Percentiles rank a stretch among this genome's conserved stretches.
These are phyloP conservation scores for Pipa parva DNA, from an alignment of 2,113 vertebrate genomes.

Conservation along the genomic window DNA sequence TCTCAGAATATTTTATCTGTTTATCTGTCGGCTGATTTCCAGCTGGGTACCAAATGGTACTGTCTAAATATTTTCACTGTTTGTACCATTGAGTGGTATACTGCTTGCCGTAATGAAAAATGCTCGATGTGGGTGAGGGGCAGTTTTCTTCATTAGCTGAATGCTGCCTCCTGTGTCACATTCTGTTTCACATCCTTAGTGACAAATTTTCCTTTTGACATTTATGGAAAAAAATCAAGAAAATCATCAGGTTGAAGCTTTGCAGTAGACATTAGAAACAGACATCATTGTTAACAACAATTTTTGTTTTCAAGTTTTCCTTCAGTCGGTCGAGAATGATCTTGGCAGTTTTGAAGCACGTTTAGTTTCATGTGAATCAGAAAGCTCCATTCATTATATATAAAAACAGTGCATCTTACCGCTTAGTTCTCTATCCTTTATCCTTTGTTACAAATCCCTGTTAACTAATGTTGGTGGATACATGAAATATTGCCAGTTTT, in stretches of 20 bases:
- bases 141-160: slow-evolving; percentile 16
- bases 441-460: too few species aligned
- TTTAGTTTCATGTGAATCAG: too few species aligned
- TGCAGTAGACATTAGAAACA: slow-evolving; percentile 1
- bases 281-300: too few species aligned
- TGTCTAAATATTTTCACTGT: slow-evolving; percentile 39
- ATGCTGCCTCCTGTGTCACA: not conserved
- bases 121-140: slow-evolving; percentile 10
- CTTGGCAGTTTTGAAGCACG: too few species aligned
- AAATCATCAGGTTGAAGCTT: not conserved
- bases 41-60: slow-evolving; percentile 31
- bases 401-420: too few species aligned
- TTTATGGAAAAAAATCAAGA: slow-evolving; percentile 11
- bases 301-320: not conserved
- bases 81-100: slow-evolving; percentile 16
- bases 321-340: too few species aligned
- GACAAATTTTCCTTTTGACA: slow-evolving; percentile 2
- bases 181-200: not conserved
- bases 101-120: slow-evolving; percentile 13
- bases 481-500: too few species aligned
- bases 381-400: too few species aligned
- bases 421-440: too few species aligned
- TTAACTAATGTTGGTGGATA: too few species aligned
- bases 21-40: slow-evolving; percentile 28
- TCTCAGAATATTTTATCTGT: slow-evolving; percentile 36